Conservation (phyloP, 2,888 invertebrate species). For the Nematopogon swammerdamellus region DNA sequence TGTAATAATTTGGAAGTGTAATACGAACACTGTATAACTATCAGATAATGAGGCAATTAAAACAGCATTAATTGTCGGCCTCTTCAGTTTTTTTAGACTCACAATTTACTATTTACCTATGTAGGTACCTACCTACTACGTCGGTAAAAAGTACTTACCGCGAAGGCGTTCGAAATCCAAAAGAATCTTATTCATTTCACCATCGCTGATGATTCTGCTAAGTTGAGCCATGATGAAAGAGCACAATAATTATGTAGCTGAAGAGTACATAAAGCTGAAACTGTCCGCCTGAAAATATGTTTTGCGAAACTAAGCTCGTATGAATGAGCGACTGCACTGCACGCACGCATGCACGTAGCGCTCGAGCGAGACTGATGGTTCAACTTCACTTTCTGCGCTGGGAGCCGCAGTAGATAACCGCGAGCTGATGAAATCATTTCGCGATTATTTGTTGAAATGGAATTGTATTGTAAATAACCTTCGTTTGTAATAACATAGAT, state of each 20-base stretch:
- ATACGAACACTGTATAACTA: no score
- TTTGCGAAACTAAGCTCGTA: neutral
- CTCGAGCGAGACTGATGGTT: neutral
- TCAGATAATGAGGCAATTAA: no score
- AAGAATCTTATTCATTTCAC: slow-evolving; percentile 33
- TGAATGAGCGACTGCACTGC: neutral
- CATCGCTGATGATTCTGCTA: slow-evolving; percentile 37
- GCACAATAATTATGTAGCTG: no score
- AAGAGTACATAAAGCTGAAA: no score
- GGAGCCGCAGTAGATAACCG: neutral
- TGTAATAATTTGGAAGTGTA: no score
- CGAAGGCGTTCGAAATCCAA: slow-evolving; percentile 39
- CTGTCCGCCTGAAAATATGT: no score
- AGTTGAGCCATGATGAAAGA: slow-evolving; percentile 23
- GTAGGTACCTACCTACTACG: no score
- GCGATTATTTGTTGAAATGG: neutral
- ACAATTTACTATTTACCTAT: no score
- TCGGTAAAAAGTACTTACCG: slow-evolving; percentile 27
- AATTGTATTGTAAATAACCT: neutral
- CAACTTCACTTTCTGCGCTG: no score
- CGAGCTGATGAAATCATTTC: neutral
- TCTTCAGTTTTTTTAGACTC: no score
- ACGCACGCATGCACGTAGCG: neutral
- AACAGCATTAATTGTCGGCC: no score
- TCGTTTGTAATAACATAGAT: neutral